Conservation (phyloP, 2,888 invertebrate genomes). For the Dione vanillae region DNA sequence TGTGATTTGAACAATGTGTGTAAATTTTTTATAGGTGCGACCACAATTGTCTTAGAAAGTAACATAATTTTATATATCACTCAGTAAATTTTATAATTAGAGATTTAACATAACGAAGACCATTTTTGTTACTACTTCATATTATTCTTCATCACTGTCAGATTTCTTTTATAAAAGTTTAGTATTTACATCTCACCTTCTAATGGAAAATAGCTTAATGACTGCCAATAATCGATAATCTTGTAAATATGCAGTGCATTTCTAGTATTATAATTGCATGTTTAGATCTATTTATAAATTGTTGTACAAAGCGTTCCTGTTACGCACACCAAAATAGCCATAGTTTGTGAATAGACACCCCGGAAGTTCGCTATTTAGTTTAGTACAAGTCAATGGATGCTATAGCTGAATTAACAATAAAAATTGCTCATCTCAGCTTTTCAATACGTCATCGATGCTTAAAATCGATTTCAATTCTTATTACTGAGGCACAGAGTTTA, state of each 20-base stretch:
- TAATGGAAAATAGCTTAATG: neutral
- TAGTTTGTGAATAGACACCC: constrained; percentile 74
- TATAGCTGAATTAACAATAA: constrained; percentile 79
- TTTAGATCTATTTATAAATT: constrained; percentile 57
- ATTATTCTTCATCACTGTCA: constrained; percentile 11
- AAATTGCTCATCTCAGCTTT: constrained; percentile 78
- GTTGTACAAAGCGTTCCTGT: constrained; percentile 62
- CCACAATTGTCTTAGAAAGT: too few relatives aligned
- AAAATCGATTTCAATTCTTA: constrained; percentile 47
- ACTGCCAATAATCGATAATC: neutral
- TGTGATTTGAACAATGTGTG: too few relatives aligned
- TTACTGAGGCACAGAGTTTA: neutral
- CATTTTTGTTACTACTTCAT: too few relatives aligned
- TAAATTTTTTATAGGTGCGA: too few relatives aligned
- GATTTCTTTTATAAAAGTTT: constrained; percentile 8
- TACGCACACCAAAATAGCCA: constrained; percentile 63
- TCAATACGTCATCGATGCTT: constrained; percentile 42
- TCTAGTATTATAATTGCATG: constrained; percentile 47
- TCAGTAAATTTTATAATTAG: too few relatives aligned
- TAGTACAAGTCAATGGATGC: constrained; percentile 78
- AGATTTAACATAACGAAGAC: too few relatives aligned
- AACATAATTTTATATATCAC: too few relatives aligned
- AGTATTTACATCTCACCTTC: neutral
- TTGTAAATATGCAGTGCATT: constrained; percentile 14
- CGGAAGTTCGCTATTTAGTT: constrained; percentile 83